phyloP scores from a whole-genome alignment of 2,113 vertebrate genomes.

The Fulmarus glacialis region DNA sequence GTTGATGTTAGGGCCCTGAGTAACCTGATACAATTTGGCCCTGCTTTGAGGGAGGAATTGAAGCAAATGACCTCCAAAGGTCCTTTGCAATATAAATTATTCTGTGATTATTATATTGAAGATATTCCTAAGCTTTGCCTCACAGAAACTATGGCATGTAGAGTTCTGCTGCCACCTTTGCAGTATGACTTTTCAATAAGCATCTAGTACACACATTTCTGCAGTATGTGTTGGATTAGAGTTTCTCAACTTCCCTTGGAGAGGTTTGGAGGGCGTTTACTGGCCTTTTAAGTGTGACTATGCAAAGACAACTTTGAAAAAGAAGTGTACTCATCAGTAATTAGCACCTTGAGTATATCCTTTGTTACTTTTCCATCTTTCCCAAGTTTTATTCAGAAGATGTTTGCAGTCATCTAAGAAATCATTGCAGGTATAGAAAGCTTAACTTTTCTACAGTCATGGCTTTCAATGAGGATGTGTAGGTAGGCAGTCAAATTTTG shows the following conservation, averaged over 20 bases:
- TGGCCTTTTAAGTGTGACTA: neutral
- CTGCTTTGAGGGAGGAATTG: neutral
- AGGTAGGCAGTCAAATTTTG: neutral
- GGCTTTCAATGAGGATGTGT: neutral
- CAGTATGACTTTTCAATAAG: neutral
- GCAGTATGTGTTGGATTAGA: neutral
- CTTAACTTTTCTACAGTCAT: neutral
- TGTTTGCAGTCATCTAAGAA: neutral
- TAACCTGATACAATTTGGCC: neutral
- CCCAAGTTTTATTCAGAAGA: neutral
- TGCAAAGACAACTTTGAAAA: neutral
- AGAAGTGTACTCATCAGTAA: neutral
- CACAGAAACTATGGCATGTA: neutral
- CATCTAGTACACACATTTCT: neutral
- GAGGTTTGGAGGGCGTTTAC: neutral
- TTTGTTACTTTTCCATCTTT: neutral
- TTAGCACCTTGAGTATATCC: neutral
- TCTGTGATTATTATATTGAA: neutral
- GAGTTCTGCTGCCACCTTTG: neutral
- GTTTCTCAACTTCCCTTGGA: neutral
- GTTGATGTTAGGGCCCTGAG: neutral
- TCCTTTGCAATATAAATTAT: neutral
- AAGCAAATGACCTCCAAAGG: neutral
- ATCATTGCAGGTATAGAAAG: neutral
- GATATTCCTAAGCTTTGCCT: neutral